Conservation (phyloP, 2,888 invertebrate species). For the Plagiodera versicolora region DNA sequence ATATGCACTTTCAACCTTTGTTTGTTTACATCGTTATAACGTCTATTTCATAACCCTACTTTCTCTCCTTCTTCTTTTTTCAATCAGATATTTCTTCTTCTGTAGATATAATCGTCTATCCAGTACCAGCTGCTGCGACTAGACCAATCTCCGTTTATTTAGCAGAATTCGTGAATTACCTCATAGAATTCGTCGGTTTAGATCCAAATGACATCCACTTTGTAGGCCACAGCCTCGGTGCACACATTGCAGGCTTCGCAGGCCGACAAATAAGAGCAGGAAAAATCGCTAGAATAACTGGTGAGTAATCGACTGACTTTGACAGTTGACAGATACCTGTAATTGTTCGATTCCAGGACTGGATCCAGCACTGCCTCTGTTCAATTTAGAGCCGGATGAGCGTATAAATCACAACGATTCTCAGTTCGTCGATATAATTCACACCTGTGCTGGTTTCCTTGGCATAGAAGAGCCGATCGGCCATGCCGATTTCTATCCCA, state of each 20-base stretch:
- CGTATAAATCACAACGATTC: constrained; percentile 68
- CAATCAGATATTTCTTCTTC: no score
- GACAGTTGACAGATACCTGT: no score
- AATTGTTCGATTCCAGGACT: constrained; percentile 48
- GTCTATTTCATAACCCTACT: no score
- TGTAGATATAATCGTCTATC: constrained; percentile 41
- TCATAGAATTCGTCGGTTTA: constrained; percentile 46
- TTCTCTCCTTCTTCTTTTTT: no score
- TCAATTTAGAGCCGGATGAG: constrained; percentile 56
- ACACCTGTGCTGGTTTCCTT: constrained; percentile 68
- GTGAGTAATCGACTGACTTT: constrained; percentile 44
- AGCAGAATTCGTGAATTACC: constrained; percentile 53
- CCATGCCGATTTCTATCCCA: constrained; percentile 75
- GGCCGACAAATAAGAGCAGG: constrained; percentile 51
- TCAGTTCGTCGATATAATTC: constrained; percentile 73
- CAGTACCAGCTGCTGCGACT: constrained; percentile 47
- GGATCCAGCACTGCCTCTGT: constrained; percentile 71
- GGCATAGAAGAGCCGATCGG: constrained; percentile 67
- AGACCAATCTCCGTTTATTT: constrained; percentile 58
- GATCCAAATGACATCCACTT: constrained; percentile 56
- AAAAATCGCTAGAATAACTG: constrained; percentile 62
- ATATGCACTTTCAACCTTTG: no score
- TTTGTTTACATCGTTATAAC: no score
- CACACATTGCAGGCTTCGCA: constrained; percentile 57
- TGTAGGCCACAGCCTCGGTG: constrained; percentile 64